Evolutionary conservation across 2,113 vertebrate species (phyloP), one percentile per base, ranked within the genome.

Genomic region (Sebastes schlegelii): DNA sequence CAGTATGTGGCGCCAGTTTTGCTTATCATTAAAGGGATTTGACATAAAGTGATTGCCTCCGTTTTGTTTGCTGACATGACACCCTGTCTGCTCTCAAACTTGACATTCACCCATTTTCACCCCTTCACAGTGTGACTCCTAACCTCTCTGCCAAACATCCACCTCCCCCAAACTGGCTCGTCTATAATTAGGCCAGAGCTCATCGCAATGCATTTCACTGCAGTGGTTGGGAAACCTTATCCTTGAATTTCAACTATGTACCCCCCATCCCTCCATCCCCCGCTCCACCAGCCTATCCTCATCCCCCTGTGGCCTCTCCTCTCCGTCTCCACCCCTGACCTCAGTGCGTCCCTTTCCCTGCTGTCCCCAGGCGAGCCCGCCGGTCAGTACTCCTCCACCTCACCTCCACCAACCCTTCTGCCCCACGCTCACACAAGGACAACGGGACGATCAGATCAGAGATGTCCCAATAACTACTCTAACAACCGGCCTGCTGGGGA

Each of bases 211-310:
- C 83, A 89, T 91, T 84, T 89, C 87, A 85, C 87, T 91, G 92
- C 92, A 93, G 91, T 92, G 92, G 92, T 89, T 89, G 69, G 86
- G 95, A 95, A 96, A 95, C 94, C 85, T 93, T 93, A 95, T 86
- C 90, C 93, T 54, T 91, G 91, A 91, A 95, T 95, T 90, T 87
- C 74, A 95, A 90, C 89, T 89, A 94, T 95, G 92, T 69, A 77
- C 5, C 16, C 8, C 61, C 40, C 40, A 21, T 1, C 42, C 19
- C 43, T 6, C 42, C 34, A 34, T 34, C 3, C 34, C 34, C 34
- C 3, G 34, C 34, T 74, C 83, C 83, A 54, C 19, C 54, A 14
- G 57, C 86, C 76, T 72, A 52, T 74, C 70, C 65, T 89, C 80
- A 89, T 83, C 80, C 77, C 84, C 65, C 78, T 77, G 34, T 12